These are phyloP conservation scores for Callyntrura sp. DNA, from an alignment of 2,888 invertebrate genomes.

Conservation along the genomic window DNA sequence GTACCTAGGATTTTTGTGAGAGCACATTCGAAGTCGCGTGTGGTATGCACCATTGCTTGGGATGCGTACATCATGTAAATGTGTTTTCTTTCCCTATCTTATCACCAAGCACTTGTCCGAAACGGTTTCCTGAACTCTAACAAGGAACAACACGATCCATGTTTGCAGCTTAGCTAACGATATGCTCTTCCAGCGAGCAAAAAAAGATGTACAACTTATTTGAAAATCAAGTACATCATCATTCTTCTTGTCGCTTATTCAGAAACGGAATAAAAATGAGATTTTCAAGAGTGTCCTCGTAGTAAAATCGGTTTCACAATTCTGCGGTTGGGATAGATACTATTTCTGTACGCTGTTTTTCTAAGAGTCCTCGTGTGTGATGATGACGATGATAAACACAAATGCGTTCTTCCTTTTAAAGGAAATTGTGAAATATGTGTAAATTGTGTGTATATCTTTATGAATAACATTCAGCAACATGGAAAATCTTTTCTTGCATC, in stretches of 20 bases:
- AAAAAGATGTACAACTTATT: slow-evolving; percentile 22
- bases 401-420: not conserved
- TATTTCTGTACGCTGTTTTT: no score
- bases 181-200: not conserved
- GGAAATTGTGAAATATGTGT: not conserved
- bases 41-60: slow-evolving; percentile 21
- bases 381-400: not conserved
- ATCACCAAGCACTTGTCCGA: not conserved
- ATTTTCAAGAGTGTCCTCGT: not conserved
- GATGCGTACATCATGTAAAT: slow-evolving; percentile 31
- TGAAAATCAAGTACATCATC: slow-evolving; percentile 15
- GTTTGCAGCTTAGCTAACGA: not conserved
- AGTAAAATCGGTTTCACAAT: not conserved
- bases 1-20: not conserved
- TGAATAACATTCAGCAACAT: no score
- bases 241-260: slow-evolving; percentile 6
- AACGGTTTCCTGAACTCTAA: not conserved
- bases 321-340: not conserved
- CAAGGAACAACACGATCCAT: not conserved
- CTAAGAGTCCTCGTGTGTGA: not conserved
- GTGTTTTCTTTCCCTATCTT: not conserved
- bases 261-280: slow-evolving; percentile 9
- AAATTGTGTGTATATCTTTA: not conserved
- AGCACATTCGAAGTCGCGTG: not conserved
- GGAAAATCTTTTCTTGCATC: no score